phyloP scores from a whole-genome alignment of 2,888 invertebrate species.

The Papilio protenor region DNA sequence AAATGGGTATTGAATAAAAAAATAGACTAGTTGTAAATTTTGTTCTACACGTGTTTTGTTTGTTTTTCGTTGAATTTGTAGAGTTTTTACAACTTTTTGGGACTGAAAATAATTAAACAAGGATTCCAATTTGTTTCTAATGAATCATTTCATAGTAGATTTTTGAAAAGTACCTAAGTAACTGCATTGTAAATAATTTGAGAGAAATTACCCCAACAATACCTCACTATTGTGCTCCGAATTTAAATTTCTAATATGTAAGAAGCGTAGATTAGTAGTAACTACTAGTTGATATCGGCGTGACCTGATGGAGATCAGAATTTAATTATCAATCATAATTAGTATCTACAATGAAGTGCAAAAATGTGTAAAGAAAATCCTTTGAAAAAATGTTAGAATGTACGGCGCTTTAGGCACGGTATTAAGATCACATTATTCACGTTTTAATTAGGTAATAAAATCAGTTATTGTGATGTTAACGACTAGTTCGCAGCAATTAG shows the following conservation, averaged over 20 bases:
- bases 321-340: not conserved
- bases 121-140: too few relatives aligned
- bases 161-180: too few relatives aligned
- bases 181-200: too few relatives aligned
- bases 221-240: too few relatives aligned
- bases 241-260: not conserved
- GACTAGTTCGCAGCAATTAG: conserved; percentile 28
- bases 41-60: not conserved
- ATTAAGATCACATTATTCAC: conserved; percentile 27
- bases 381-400: not conserved
- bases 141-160: too few relatives aligned
- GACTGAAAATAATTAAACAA: too few relatives aligned
- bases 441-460: conserved; percentile 39
- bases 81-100: too few relatives aligned
- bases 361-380: not conserved
- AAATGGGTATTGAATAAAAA: not conserved
- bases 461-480: conserved; percentile 35
- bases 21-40: not conserved
- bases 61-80: too few relatives aligned
- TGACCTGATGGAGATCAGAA: not conserved
- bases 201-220: too few relatives aligned
- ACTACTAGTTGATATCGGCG: not conserved
- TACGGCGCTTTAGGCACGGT: not conserved
- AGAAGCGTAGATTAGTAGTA: not conserved
- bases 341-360: not conserved